Percentiles rank a stretch among this genome's conserved stretches.
These are phyloP conservation scores for Limnothrissa miodon DNA, from an alignment of 2,113 vertebrate species.

Conservation along the genomic window DNA sequence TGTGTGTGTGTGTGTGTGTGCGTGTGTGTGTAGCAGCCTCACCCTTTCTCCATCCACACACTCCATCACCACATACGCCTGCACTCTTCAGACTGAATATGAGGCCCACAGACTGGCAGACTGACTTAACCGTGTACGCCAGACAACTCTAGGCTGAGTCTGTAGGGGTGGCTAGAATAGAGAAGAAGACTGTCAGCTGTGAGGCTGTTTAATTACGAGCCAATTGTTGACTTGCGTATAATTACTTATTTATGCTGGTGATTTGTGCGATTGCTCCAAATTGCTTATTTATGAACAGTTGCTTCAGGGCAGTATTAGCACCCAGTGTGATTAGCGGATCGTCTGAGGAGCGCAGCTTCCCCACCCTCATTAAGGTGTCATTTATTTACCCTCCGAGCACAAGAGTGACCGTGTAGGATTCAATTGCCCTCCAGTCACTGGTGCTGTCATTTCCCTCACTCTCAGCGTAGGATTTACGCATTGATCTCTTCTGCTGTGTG, in stretches of 20 bases:
- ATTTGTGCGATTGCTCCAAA: neutral
- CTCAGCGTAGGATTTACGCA: no score
- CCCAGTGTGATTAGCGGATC: neutral
- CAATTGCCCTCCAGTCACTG: neutral
- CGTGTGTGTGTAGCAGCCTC: neutral
- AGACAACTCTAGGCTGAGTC: neutral
- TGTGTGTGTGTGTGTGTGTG: no score
- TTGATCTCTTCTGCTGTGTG: no score
- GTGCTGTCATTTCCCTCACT: no score
- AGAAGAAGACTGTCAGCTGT: neutral
- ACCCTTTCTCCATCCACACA: neutral
- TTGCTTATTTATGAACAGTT: neutral
- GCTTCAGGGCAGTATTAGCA: neutral
- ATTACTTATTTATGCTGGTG: constrained; percentile 27
- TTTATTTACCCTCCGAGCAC: neutral
- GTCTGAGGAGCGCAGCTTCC: neutral
- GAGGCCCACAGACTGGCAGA: neutral
- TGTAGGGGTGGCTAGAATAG: neutral
- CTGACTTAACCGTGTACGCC: neutral
- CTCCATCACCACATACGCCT: neutral
- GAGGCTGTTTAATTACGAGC: constrained; percentile 2
- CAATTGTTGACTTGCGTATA: neutral
- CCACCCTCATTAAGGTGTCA: neutral
- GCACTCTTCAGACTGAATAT: neutral
- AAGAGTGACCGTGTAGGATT: neutral